Base-by-base conservation (phyloP, 92 coral and sea anemone genomes). In the Nematostella vectensis region DNA sequence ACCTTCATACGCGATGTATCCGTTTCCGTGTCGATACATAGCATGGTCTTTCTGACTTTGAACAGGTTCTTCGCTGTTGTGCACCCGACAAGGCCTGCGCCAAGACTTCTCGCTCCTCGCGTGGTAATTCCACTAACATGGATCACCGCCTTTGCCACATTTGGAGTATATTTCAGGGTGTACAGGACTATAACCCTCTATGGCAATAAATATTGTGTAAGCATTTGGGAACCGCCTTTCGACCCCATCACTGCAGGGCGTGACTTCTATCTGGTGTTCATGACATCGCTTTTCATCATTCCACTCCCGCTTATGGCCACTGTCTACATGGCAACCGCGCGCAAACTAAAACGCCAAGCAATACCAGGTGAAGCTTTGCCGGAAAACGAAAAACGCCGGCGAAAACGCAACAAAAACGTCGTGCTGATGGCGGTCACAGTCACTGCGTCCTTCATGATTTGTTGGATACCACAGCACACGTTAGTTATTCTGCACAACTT, bases 401-500 rank as follows among this genome's bases (percentile, higher is more conserved):
- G 61, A 26, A 39, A 64, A 9, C 70, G 54, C 8, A 64, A 64
- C 61, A 24, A 28, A 27, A 64, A 60, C 47, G 37, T 64, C 36
- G 42, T 57, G 15, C 40, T 48, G 42, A 31, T 64, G 12, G 70
- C 58, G 2, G 59, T 52, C 43, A 48, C 51, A 2, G 40, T 64
- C 21, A 53, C 54, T 3, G 45, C 42, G 27, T 50, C 37, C 25
- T 64, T 64, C 37, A 51, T 64, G 52, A 31, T 64, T 19, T 52
- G 58, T 11, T 64, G 70, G 70, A 48, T 57, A 4, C 70, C 70
- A 3, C 42, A 50, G 12, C 70, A 64, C 29, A 36, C 47, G 6
- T 28, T 64, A 0, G 16, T 1, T 27, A 42, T 64, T 2, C 12
- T 64, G 28, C 3, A 36, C 3, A 4, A 11, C 13, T 37, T 13